These are phyloP conservation scores for Pedetes capensis DNA, from an alignment of 2,113 vertebrate genomes.

Conservation along the genomic window DNA sequence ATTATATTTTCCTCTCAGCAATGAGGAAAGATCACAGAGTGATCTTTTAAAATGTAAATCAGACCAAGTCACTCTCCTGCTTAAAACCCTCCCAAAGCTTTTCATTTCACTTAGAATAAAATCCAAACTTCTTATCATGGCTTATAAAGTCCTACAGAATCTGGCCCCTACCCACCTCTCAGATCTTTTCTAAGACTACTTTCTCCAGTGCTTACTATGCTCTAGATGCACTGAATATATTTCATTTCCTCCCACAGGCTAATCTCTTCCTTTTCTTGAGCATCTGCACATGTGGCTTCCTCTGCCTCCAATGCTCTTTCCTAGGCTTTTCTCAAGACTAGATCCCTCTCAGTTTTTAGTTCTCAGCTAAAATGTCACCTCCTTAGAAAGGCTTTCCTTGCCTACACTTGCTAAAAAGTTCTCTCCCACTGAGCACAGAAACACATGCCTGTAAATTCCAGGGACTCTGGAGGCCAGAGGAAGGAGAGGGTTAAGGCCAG, in stretches of 20 bases:
- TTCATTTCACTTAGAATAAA: constrained; percentile 35
- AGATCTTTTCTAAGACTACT: not conserved
- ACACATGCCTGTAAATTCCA: too few species aligned
- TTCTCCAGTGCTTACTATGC: not conserved
- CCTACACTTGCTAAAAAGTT: constrained; percentile 18
- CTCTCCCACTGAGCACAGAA: too few species aligned
- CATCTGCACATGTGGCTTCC: not conserved
- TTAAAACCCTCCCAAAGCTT: constrained; percentile 45
- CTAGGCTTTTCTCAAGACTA: constrained; percentile 23
- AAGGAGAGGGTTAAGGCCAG: too few species aligned
- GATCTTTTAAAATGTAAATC: constrained; percentile 52
- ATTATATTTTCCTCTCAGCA: constrained; percentile 40
- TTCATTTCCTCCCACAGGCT: not conserved
- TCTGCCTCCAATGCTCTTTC: constrained; percentile 53
- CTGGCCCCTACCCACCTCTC: not conserved
- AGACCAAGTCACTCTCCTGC: constrained; percentile 9
- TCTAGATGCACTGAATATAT: not conserved
- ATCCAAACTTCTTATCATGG: not conserved
- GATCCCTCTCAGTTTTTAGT: constrained; percentile 39
- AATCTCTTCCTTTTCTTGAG: constrained; percentile 34
- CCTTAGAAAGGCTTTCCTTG: constrained; percentile 43
- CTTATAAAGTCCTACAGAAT: not conserved
- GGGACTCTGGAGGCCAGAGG: too few species aligned
- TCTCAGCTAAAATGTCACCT: constrained; percentile 57
- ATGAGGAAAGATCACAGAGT: constrained; percentile 32